Conservation (phyloP, 1,140 invertebrate genomes). For the Drosophila serrata region DNA sequence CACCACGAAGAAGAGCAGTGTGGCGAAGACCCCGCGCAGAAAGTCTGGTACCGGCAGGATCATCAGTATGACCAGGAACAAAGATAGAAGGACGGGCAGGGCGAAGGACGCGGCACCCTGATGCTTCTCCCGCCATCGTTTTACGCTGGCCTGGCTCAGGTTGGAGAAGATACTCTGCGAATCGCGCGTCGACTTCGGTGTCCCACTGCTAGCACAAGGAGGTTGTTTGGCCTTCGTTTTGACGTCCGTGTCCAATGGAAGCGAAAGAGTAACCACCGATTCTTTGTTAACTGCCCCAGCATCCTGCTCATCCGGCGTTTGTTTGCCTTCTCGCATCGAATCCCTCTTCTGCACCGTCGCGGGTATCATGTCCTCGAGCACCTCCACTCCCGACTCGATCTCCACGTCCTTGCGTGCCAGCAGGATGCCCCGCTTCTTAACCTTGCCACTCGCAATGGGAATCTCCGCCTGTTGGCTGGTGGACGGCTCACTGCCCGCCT, state of each 20-base stretch:
- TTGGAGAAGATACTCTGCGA: not conserved
- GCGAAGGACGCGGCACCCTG: constrained; percentile 2
- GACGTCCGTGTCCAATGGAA: constrained; percentile 6
- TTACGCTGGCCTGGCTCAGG: constrained; percentile 20
- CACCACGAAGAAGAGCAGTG: constrained; percentile 58
- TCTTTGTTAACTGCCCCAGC: not conserved
- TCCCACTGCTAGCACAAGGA: not conserved
- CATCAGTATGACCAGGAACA: constrained; percentile 41
- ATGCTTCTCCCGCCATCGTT: constrained; percentile 28
- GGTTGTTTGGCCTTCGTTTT: not conserved
- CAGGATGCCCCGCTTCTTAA: constrained; percentile 68
- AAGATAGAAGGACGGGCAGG: constrained; percentile 41
- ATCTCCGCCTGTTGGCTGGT: constrained; percentile 49
- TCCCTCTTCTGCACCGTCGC: not conserved
- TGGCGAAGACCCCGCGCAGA: constrained; percentile 78
- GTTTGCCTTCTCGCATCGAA: too few species aligned
- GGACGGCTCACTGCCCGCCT: constrained; percentile 37
- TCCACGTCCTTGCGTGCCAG: constrained; percentile 79
- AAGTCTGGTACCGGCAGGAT: constrained; percentile 78
- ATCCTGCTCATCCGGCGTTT: constrained; percentile 11
- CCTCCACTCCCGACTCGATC: constrained; percentile 81
- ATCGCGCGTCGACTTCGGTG: not conserved
- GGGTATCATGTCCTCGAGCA: constrained; percentile 75
- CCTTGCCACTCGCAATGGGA: constrained; percentile 40
- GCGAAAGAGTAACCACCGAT: not conserved